Evolutionary conservation across 2,888 invertebrate genomes (phyloP), one percentile per base, ranked within the genome.

Genomic region (Diplazon laetatorius): DNA sequence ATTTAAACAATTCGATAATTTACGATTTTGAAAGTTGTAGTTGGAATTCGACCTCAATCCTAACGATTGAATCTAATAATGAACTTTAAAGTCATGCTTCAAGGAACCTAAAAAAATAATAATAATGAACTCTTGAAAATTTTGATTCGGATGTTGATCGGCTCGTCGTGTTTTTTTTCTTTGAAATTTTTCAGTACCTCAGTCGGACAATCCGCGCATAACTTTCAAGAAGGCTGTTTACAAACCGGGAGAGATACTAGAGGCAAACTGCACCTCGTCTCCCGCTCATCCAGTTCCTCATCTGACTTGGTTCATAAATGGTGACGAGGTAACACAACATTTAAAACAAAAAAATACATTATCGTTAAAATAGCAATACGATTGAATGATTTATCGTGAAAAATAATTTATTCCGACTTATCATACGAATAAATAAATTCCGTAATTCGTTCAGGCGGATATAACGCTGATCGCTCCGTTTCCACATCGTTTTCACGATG

Each of bases 301-400:
- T 87, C 93, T 96, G 89, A 95, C 95, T 69, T 96, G 96, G 96
- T 93, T 95, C 86, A 94, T 96, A 89, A 96, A 96, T 89, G 94
- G 94, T 72, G 93, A 93, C 87, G 94, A 95, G 93, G 95, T 95
- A 91, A 90, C 55, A n/a, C n/a, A n/a, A n/a, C n/a, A n/a, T n/a
- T n/a, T n/a, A n/a, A n/a, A n/a, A n/a, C n/a, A n/a, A n/a, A n/a
- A n/a, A n/a, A n/a, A n/a, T n/a, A n/a, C n/a, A n/a, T n/a, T n/a
- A n/a, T n/a, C n/a, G n/a, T n/a, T n/a, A n/a, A n/a, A n/a, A n/a
- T n/a, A n/a, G n/a, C n/a, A n/a, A n/a, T n/a, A n/a, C n/a, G n/a
- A n/a, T n/a, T n/a, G n/a, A n/a, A n/a, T n/a, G n/a, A n/a, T n/a
- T n/a, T n/a, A n/a, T n/a, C n/a, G n/a, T n/a, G n/a, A n/a, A n/a